Percentiles rank a stretch among this genome's conserved stretches.
Evolutionary conservation across 2,113 vertebrate species (phyloP).

Genomic region (Cichladusa arquata): DNA sequence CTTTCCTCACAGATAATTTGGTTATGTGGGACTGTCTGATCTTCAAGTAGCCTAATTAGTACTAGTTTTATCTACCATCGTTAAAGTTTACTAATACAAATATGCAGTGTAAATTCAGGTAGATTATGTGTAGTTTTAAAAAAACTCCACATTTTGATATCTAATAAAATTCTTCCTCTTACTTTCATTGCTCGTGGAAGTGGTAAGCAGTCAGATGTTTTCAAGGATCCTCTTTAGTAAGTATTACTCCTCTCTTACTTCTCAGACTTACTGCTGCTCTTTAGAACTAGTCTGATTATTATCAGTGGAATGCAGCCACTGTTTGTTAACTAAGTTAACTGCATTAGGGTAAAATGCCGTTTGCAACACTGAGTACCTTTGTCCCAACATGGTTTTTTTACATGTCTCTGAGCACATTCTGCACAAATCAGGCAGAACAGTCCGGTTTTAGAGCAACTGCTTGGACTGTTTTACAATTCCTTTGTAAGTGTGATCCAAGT

Average conservation of each 20-base stretch:
- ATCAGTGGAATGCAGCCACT: not conserved
- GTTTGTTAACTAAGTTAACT: not conserved
- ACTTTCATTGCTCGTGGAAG: not conserved
- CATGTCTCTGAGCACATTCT: not conserved
- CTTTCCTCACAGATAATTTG: not conserved
- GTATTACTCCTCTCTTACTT: not conserved
- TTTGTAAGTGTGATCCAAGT: not conserved
- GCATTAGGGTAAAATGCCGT: not conserved
- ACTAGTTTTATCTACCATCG: not conserved
- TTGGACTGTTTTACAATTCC: not conserved
- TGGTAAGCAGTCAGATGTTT: not conserved
- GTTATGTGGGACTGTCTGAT: not conserved
- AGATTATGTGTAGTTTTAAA: not conserved
- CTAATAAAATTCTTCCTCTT: not conserved
- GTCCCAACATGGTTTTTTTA: not conserved
- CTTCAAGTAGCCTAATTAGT: constrained; percentile 34
- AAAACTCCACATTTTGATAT: not conserved
- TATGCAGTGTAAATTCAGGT: not conserved
- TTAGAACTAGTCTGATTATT: not conserved
- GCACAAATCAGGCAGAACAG: not conserved
- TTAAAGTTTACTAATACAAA: not conserved
- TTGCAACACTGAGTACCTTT: not conserved
- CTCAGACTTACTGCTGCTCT: not conserved
- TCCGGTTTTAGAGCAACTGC: not conserved
- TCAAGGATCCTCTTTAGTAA: not conserved